Percentiles rank a stretch among this genome's conserved stretches.
Evolutionary conservation across 2,113 vertebrate genomes (phyloP).

Genomic region (Tachuris rubrigastra): DNA sequence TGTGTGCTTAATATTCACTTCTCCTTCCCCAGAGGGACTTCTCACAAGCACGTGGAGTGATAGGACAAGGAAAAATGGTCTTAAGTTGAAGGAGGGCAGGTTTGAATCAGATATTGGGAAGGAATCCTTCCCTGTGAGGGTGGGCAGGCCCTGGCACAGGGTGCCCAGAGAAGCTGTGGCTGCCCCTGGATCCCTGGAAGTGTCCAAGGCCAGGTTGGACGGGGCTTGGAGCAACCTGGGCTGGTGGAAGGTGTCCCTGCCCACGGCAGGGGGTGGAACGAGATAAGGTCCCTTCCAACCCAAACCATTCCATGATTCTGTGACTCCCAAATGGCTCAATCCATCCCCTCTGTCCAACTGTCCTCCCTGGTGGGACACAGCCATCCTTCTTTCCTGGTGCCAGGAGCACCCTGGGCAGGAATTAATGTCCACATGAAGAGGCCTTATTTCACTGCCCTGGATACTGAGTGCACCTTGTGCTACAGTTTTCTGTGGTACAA

Average conservation of each 20-base stretch:
- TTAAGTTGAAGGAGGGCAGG: not conserved
- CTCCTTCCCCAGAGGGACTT: not conserved
- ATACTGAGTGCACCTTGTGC: not conserved
- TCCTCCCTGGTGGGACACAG: not conserved
- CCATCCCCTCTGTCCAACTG: not conserved
- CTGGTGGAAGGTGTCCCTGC: not conserved
- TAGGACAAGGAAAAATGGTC: not conserved
- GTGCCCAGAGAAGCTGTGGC: not conserved
- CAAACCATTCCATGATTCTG: not conserved
- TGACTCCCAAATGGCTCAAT: not conserved
- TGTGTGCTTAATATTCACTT: no score
- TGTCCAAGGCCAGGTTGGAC: not conserved
- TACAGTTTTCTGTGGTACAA: not conserved
- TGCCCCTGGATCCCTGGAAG: not conserved
- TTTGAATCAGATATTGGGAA: rapidly evolving
- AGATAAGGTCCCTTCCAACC: not conserved
- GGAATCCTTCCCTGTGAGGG: not conserved
- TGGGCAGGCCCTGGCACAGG: not conserved
- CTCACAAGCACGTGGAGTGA: not conserved
- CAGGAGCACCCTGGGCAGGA: not conserved
- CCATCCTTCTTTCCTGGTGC: not conserved
- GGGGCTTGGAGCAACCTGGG: not conserved
- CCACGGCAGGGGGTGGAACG: not conserved
- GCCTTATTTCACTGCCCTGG: not conserved
- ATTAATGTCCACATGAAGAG: rapidly evolving